Evolutionary conservation across 2,113 vertebrate genomes (phyloP), one percentile per base, ranked within the genome.

Genomic region (Donacobius atricapilla): DNA sequence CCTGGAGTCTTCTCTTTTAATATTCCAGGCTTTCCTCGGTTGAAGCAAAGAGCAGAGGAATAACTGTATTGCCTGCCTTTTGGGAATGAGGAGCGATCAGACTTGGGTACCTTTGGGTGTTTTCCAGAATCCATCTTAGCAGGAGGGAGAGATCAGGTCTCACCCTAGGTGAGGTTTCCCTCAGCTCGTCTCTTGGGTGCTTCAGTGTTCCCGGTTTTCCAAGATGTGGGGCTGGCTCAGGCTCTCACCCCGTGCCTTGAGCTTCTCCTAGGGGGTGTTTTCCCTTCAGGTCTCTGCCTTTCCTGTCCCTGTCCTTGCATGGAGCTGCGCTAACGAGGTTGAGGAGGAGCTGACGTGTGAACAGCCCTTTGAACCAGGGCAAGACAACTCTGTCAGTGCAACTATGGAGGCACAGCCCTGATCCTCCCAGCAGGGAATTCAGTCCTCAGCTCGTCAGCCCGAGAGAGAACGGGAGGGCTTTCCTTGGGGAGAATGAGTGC

Each of bases 181-280:
- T 45, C 16, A 30, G 1, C 1, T 6, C 33, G 2, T 33, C 15
- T 7, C 3, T 31, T 18, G 30, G 31, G 37, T 0, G 0, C 35
- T 66, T 24, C 58, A 12, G 17, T 33, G 14, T 22, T 60, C 33
- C 10, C 31, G 2, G 15, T 70, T 81, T 75, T n/a, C 45, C 1
- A 7, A 77, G 58, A 7, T 45, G 27, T 6, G 33, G 47, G 37
- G 64, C 47, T 8, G 10, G 51, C 33, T 64, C 19, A 91, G 71
- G 22, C 37, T 25, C 71, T 72, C 81, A 47, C 83, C 88, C n/a
- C n/a, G 58, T 19, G 20, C 47, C 76, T 69, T 81, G 76, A 88
- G 51, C 94, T 92, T 70, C 64, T 86, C 27, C 18, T 23, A 7
- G 71, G 83, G 44, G 90, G 47, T 27, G 1, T 87, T 78, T 80